Evolutionary conservation across 2,113 vertebrate genomes (phyloP).

Genomic region (Diglossa brunneiventris): DNA sequence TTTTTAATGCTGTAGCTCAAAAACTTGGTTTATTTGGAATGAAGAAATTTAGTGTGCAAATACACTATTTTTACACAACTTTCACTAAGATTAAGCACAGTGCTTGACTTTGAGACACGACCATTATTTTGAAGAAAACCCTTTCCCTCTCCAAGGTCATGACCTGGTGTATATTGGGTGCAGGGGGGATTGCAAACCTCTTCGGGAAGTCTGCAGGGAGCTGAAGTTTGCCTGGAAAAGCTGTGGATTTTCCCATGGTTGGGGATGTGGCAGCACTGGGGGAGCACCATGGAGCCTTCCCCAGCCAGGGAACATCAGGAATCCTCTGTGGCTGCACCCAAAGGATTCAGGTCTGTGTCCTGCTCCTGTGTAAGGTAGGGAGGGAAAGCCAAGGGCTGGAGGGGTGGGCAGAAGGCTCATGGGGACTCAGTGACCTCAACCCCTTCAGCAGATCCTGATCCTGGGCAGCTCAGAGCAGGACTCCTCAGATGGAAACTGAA

Average conservation of each 20-base stretch:
- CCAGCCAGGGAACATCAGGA: background rate
- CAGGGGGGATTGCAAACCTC: background rate
- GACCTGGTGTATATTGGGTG: background rate
- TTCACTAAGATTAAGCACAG: background rate
- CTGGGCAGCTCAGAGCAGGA: background rate
- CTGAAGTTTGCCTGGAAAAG: background rate
- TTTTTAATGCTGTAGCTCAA: background rate
- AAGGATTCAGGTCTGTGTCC: fast-evolving
- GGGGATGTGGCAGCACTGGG: background rate
- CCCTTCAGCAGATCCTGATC: background rate
- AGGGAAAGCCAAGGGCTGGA: background rate
- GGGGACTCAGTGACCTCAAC: fast-evolving
- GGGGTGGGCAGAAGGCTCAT: background rate
- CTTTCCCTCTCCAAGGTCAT: background rate
- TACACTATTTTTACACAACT: background rate
- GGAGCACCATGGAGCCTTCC: fast-evolving
- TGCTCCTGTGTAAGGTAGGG: fast-evolving
- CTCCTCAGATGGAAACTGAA: background rate
- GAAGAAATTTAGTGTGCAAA: background rate
- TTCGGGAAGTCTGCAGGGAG: background rate
- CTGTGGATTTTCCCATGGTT: fast-evolving
- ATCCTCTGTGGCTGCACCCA: background rate
- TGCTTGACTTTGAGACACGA: fast-evolving
- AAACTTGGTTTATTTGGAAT: background rate
- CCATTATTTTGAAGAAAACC: background rate